Conservation (phyloP, 1,140 invertebrate genomes). For the Drosophila obscura region DNA sequence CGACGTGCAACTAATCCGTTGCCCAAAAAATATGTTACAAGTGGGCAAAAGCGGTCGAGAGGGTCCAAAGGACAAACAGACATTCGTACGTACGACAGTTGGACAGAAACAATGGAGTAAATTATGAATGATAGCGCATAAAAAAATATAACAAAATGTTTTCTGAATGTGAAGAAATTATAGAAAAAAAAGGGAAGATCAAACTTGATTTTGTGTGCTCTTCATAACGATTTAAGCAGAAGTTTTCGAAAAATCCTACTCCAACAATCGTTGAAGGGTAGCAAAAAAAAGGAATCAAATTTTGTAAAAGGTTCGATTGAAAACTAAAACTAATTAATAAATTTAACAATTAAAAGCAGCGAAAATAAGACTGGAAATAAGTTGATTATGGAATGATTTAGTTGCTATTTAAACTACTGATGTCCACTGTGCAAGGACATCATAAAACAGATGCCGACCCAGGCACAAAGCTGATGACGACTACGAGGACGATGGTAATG, state of each 20-base stretch:
- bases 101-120: not conserved
- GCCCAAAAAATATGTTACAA: conserved; percentile 82
- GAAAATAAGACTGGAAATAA: not conserved
- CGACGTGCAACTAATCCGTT: conserved; percentile 81
- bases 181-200: too few relatives aligned
- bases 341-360: not conserved
- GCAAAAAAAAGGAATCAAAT: too few relatives aligned
- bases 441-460: conserved; percentile 67
- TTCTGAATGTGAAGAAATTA: too few relatives aligned
- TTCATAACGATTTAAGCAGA: too few relatives aligned
- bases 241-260: too few relatives aligned
- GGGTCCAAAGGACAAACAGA: conserved; percentile 2
- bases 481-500: conserved; percentile 26
- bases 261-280: too few relatives aligned
- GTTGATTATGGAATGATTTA: not conserved
- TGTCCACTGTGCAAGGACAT: conserved; percentile 55
- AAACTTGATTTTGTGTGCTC: too few relatives aligned
- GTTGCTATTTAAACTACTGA: not conserved
- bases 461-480: conserved; percentile 43
- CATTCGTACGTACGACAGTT: not conserved
- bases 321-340: not conserved
- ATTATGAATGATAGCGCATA: not conserved
- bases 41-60: conserved; percentile 60
- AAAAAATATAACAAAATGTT: not conserved
- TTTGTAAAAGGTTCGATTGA: too few relatives aligned